Base-by-base conservation (phyloP, 2,888 invertebrate species). In the Cyclophora albipunctata region DNA sequence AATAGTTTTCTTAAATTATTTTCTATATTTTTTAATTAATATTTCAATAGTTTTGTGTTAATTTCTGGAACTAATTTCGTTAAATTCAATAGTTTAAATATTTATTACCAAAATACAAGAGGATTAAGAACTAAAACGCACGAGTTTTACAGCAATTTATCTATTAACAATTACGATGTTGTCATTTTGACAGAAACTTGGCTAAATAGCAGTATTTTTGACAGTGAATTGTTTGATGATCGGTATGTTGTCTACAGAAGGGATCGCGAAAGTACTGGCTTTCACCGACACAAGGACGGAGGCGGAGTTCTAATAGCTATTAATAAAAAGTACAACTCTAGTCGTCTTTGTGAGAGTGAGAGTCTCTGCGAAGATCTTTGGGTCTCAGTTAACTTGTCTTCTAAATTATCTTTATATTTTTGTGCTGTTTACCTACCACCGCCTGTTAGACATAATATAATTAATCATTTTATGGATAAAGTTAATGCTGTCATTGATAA, bases 101-200 rank as follows among this genome's bases (percentile, higher is more conserved):
- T 37, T 37, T 37, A 37, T 37, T 37, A 37, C 5, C 52, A 55
- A 40, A 56, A 56, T 34, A 47, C 49, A 46, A 41, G 53, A 43
- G 56, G 56, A 2, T 37, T 56, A 33, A 47, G 34, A 34, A 47
- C 47, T 3, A 47, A 47, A 7, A 42, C 42, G 7, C 20, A 5
- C 3, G 42, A 47, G 5, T 42, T 47, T 34, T 42, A 34, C 6
- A 5, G 3, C 4, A 43, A 47, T 42, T 20, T 47, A 4, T 33
- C 35, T 3, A n/a, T 7, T 3, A 34, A 20, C 7, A 20, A 47
- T 20, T 47, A 47, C 33, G 42, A 47, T 35, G 20, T 47, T 34
- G 42, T 43, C 34, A 35, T 35, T 5, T 7, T 47, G 34, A 47
- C 47, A 5, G 47, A 47, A 47, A 47, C 47, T 4, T 47, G 47